These are phyloP conservation scores for Scaptomyza hsui DNA, from an alignment of 1,140 invertebrate genomes.

Conservation along the genomic window DNA sequence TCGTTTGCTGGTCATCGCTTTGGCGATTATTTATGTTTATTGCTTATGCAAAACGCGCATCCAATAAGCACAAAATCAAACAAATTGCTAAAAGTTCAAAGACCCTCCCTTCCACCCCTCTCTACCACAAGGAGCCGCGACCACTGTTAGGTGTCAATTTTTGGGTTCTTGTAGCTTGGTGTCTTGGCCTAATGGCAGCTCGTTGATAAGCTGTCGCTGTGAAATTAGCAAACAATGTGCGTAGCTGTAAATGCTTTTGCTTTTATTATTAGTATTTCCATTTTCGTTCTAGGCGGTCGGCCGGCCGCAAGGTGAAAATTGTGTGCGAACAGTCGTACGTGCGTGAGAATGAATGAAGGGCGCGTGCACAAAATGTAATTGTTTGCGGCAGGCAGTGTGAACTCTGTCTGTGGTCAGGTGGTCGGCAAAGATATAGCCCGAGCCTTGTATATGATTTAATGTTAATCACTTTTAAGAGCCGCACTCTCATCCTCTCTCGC, in stretches of 20 bases:
- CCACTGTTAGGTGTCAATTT: constrained; percentile 35
- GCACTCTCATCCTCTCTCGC: too few species aligned
- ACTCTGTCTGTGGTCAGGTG: constrained; percentile 66
- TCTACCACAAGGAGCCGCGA: not conserved
- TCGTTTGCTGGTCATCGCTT: constrained; percentile 23
- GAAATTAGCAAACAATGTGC: constrained; percentile 79
- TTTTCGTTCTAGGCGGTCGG: too few species aligned
- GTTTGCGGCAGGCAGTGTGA: constrained; percentile 43
- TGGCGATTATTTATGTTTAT: constrained; percentile 76
- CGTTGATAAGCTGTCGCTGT: constrained; percentile 66
- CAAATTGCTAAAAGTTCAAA: constrained; percentile 73
- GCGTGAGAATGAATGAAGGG: constrained; percentile 73
- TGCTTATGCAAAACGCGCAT: constrained; percentile 77
- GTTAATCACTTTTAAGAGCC: constrained; percentile 76
- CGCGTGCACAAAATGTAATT: constrained; percentile 70
- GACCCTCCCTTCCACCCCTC: not conserved
- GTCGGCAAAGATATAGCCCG: constrained; percentile 65
- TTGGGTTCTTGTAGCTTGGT: constrained; percentile 19
- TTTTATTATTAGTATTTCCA: constrained; percentile 26
- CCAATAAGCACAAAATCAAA: constrained; percentile 79
- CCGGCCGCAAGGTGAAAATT: constrained; percentile 76
- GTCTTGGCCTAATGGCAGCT: constrained; percentile 62
- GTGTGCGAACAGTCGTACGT: constrained; percentile 80
- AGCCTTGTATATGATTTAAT: constrained; percentile 71
- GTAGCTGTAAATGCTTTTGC: constrained; percentile 74